Percentiles rank a stretch among this genome's conserved stretches.
Conservation (phyloP, 2,888 invertebrate species). For the Sphinx pinastri region DNA sequence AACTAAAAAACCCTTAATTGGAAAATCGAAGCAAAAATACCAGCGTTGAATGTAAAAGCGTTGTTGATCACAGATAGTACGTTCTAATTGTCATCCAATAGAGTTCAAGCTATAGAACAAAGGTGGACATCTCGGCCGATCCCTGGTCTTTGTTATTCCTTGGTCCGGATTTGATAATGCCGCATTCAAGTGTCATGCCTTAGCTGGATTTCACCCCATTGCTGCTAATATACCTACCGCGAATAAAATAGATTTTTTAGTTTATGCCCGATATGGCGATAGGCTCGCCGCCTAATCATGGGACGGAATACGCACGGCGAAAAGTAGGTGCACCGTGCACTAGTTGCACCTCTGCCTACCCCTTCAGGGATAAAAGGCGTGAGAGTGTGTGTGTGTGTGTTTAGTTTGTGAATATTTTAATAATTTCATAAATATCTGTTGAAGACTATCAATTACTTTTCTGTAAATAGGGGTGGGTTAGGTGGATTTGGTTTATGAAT, state of each 20-base stretch:
- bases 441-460: too few relatives aligned
- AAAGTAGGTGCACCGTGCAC: too few relatives aligned
- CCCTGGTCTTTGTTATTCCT: constrained; percentile 15
- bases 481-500: too few relatives aligned
- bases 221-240: background rate
- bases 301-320: too few relatives aligned
- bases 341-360: too few relatives aligned
- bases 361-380: too few relatives aligned
- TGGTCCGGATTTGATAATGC: constrained; percentile 7
- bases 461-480: too few relatives aligned
- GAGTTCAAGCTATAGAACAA: constrained; percentile 1
- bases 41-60: background rate
- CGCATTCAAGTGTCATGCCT: background rate
- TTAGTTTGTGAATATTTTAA: too few relatives aligned
- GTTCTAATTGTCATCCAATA: constrained; percentile 3
- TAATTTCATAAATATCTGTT: too few relatives aligned
- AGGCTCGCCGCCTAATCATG: too few relatives aligned
- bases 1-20: background rate
- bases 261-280: background rate
- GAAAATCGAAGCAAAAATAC: background rate
- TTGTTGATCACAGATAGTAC: background rate
- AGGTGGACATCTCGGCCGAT: constrained; percentile 1
- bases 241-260: background rate
- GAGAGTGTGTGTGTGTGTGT: too few relatives aligned
- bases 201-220: background rate